Evolutionary conservation across 2,113 vertebrate genomes (phyloP), one percentile per base, ranked within the genome.

Genomic region (Artemisiospiza belli): DNA sequence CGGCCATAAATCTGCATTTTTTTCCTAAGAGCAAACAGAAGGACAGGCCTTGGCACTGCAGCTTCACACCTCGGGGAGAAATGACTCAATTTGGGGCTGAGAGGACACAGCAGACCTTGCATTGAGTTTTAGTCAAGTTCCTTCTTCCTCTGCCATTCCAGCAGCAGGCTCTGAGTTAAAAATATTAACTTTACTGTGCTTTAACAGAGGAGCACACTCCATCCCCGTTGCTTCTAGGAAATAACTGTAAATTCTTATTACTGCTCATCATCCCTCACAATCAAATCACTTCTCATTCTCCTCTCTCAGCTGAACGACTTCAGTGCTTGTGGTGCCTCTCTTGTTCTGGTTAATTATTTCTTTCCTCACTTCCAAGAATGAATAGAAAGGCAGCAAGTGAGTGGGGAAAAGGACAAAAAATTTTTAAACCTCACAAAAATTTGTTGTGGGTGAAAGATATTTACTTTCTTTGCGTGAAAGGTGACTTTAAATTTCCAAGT

Each of bases 261-360:
- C 39, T 86, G 72, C 64, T 88, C 82, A 3, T 21, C 51, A 73
- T 76, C 85, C 87, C 88, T 93, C 72, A 74, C 68, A 39, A 64
- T 81, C 75, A 72, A 77, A 94, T 95, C 85, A 27, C 72, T 96
- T 85, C 87, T 93, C 43, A n/a, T 95, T 90, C 82, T 77, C 9
- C 67, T 91, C 82, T 92, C 72, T 47, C 9, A 63, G 57, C 90
- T 86, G 72, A 92, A 78, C 0, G 11, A 68, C 69, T 80, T 39
- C 61, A 49, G 87, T 20, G 39, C 68, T 90, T 28, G 25, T 23
- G 73, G 64, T 70, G 79, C 49, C 44, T 80, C 68, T 59, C 67
- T 73, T 74, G 79, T 49, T 92, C 83, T 23, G 14, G 27, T 76
- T 82, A 89, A 88, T 93, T 89, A 30, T 89, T 95, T 83, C 5